Evolutionary conservation across 1,140 invertebrate species (phyloP).

Genomic region (Brachionus paranguensis): DNA sequence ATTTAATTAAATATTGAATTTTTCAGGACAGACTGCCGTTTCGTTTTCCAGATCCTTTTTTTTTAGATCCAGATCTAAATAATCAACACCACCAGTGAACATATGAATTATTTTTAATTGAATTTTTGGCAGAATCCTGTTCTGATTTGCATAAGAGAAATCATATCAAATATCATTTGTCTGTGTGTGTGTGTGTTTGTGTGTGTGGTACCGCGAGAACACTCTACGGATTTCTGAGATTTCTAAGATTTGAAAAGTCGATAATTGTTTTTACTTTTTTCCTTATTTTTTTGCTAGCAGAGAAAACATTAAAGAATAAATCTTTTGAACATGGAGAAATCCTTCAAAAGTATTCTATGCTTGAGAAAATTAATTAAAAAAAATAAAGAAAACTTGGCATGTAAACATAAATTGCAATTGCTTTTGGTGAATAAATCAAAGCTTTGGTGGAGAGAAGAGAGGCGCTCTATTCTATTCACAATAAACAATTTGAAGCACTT

Average conservation of each 20-base stretch:
- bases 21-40: not conserved
- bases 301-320: not conserved
- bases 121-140: not conserved
- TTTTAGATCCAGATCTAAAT: constrained; percentile 24
- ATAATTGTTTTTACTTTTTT: constrained; percentile 12
- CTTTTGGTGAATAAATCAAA: not conserved
- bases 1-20: constrained; percentile 20
- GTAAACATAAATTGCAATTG: not conserved
- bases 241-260: constrained; percentile 22
- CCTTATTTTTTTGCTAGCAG: not conserved
- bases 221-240: constrained; percentile 7
- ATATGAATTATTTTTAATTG: constrained; percentile 14
- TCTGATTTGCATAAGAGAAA: constrained; percentile 25
- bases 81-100: not conserved
- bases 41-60: not conserved
- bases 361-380: constrained; percentile 34
- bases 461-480: not conserved
- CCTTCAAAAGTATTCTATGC: constrained; percentile 21
- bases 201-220: not conserved
- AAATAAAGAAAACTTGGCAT: not conserved
- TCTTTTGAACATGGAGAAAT: not conserved
- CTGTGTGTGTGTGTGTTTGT: not conserved
- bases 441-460: not conserved
- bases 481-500: constrained; percentile 19
- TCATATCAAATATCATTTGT: constrained; percentile 6